These are phyloP conservation scores for Oplegnathus fasciatus DNA, from an alignment of 2,113 vertebrate genomes.

Conservation along the genomic window DNA sequence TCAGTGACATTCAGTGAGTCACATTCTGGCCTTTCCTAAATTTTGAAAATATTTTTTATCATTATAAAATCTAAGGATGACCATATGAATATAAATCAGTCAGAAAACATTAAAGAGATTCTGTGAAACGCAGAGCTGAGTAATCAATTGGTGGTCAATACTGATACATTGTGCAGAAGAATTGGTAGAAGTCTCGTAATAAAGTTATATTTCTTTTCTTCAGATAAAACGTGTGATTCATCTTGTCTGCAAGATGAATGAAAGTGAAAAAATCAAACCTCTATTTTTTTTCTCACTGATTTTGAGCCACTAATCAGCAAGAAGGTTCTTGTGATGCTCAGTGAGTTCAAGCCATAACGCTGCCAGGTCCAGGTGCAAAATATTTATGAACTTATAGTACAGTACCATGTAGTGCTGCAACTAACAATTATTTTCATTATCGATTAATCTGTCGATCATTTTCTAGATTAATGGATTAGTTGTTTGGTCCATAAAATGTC, in stretches of 20 bases:
- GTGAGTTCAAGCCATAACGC: neutral
- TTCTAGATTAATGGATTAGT: too few relatives aligned
- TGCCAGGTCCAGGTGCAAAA: neutral
- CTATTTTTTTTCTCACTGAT: neutral
- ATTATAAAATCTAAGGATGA: neutral
- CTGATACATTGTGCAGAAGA: neutral
- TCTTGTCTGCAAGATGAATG: neutral
- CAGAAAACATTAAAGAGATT: neutral
- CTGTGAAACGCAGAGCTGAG: neutral
- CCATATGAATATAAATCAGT: neutral
- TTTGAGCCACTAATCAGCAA: neutral
- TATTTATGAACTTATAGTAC: neutral
- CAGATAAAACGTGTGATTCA: neutral
- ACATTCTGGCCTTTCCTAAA: neutral
- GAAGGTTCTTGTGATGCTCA: neutral
- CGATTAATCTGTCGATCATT: too few relatives aligned
- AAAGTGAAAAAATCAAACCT: neutral
- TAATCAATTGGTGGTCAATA: neutral
- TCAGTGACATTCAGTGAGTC: neutral
- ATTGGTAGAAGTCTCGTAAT: neutral
- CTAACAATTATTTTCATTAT: too few relatives aligned
- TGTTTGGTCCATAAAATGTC: too few relatives aligned
- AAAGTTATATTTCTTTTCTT: neutral
- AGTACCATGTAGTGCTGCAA: too few relatives aligned
- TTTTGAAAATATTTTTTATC: neutral